These are phyloP conservation scores for Lamellibrachia satsuma DNA, from an alignment of 2,888 invertebrate species.

Conservation along the genomic window DNA sequence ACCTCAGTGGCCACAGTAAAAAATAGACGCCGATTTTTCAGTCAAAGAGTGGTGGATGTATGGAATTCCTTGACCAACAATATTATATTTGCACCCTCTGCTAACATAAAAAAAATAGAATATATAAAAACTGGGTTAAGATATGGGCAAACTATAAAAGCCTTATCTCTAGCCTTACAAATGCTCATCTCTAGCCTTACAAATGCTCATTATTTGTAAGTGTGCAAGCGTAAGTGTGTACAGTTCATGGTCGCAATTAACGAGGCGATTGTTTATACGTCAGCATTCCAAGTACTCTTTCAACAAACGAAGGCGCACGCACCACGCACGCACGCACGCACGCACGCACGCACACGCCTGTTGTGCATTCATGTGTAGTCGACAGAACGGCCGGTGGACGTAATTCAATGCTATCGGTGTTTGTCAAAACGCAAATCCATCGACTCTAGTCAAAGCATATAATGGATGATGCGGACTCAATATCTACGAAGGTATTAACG, in stretches of 20 bases:
- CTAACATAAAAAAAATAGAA: too few species aligned
- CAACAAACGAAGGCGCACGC: background rate
- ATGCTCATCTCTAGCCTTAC: too few species aligned
- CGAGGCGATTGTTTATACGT: background rate
- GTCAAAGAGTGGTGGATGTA: too few species aligned
- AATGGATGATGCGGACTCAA: background rate
- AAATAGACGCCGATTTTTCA: too few species aligned
- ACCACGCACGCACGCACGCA: background rate
- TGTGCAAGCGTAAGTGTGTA: background rate
- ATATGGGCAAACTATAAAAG: too few species aligned
- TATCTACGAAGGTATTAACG: conserved; percentile 8
- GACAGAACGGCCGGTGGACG: background rate
- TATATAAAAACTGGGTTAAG: too few species aligned
- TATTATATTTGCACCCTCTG: too few species aligned
- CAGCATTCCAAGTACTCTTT: background rate
- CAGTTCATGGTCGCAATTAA: background rate
- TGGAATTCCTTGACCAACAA: too few species aligned
- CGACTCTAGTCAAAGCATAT: background rate
- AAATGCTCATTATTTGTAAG: too few species aligned
- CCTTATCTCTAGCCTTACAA: too few species aligned
- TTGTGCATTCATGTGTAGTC: background rate
- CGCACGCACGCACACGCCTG: background rate
- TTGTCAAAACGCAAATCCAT: background rate
- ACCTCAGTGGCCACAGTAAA: too few species aligned
- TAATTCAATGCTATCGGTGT: background rate